Conservation (phyloP, 2,113 vertebrate genomes). For the Aix galericulata region DNA sequence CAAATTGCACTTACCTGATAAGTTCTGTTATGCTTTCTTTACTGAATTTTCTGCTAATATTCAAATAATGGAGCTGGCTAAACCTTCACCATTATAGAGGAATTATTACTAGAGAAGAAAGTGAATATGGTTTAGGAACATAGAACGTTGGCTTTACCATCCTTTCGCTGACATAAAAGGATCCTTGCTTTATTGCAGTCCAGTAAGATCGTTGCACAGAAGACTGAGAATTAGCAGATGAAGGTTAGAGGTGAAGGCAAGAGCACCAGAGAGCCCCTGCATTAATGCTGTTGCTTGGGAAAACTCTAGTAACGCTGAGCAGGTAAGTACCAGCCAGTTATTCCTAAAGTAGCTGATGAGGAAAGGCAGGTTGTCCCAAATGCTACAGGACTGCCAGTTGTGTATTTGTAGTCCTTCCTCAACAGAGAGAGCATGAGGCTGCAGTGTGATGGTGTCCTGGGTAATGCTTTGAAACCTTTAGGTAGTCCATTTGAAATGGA, state of each 20-base stretch:
- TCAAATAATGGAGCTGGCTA: background rate
- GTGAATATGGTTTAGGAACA: background rate
- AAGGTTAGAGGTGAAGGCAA: background rate
- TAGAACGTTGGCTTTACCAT: background rate
- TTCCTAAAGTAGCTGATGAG: background rate
- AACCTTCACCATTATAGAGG: background rate
- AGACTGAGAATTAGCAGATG: accelerated
- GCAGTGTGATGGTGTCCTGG: background rate
- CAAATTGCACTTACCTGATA: background rate
- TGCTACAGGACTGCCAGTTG: background rate
- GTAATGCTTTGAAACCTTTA: background rate
- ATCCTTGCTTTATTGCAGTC: background rate
- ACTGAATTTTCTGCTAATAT: background rate
- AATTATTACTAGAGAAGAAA: background rate
- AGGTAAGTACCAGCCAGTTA: background rate
- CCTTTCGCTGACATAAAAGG: accelerated
- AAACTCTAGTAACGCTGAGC: background rate
- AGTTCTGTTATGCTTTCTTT: background rate
- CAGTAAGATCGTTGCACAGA: background rate
- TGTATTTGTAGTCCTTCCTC: background rate
- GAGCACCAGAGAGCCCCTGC: background rate
- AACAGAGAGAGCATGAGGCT: background rate
- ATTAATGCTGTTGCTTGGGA: background rate
- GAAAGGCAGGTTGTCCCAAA: background rate
- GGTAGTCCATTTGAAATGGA: background rate